Evolutionary conservation across 2,113 vertebrate species (phyloP).

Genomic region (Antigone vipio): DNA sequence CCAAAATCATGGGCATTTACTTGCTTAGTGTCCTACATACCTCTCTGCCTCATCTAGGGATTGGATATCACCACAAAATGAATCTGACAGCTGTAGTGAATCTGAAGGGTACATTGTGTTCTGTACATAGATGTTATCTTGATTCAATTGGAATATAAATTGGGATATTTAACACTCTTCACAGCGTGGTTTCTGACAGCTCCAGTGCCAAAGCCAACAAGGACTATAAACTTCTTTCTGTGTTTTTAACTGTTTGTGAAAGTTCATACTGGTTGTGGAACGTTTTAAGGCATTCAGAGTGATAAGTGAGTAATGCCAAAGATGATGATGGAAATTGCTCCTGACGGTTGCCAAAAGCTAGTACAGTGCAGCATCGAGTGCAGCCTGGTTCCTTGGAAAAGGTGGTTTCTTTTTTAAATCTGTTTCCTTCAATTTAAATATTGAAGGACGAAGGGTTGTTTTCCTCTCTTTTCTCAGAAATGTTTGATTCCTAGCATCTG

Average conservation of each 20-base stretch:
- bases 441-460: not conserved
- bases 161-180: constrained; percentile 15
- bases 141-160: constrained; percentile 29
- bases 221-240: not conserved
- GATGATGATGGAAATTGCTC: not conserved
- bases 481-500: not conserved
- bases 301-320: not conserved
- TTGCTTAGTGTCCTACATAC: not conserved
- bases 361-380: not conserved
- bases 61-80: not conserved
- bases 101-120: constrained; percentile 33
- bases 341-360: not conserved
- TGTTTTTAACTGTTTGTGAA: not conserved
- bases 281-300: not conserved
- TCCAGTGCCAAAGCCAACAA: constrained; percentile 13
- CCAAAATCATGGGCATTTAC: not conserved
- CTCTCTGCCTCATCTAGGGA: not conserved
- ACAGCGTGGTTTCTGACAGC: not conserved
- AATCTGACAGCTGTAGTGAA: constrained; percentile 28
- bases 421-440: not conserved
- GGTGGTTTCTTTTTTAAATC: not conserved
- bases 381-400: not conserved
- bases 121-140: constrained; percentile 12
- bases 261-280: not conserved
- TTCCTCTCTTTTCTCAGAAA: not conserved